Conservation (phyloP, 2,113 vertebrate species). For the Dermatemys mawii region DNA sequence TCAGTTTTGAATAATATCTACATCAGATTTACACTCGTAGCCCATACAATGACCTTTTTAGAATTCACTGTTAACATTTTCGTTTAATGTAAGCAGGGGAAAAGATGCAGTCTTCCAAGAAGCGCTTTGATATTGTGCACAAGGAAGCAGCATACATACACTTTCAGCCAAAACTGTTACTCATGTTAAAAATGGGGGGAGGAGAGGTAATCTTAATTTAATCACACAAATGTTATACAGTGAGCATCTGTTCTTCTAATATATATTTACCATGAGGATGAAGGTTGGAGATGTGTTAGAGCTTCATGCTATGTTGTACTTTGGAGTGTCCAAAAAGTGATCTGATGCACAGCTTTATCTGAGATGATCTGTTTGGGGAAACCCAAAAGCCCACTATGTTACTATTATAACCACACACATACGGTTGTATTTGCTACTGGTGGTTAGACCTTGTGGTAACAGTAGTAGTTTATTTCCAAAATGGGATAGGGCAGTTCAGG, state of each 20-base stretch:
- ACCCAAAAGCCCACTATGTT: not conserved
- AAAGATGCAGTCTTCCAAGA: slow-evolving; percentile 49
- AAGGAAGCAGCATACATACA: not conserved
- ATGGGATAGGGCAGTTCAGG: not conserved
- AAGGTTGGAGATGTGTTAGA: not conserved
- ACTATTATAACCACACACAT: not conserved
- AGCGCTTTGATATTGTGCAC: not conserved
- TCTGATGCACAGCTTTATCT: not conserved
- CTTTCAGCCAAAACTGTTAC: not conserved
- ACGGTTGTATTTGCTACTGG: not conserved
- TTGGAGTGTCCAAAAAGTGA: not conserved
- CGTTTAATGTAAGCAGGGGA: not conserved
- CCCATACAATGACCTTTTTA: slow-evolving; percentile 57
- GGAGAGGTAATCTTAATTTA: not conserved
- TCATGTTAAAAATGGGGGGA: not conserved
- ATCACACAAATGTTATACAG: not conserved
- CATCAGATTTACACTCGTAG: slow-evolving; percentile 30
- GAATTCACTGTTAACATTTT: slow-evolving; percentile 63
- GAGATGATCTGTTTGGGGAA: not conserved
- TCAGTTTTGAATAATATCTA: slow-evolving; percentile 20
- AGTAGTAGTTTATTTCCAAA: not conserved
- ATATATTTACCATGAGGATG: not conserved
- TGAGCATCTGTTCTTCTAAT: not conserved
- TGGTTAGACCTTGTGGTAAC: not conserved
- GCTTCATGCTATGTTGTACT: not conserved